A percentile compares a stretch with the other conserved stretches of the same genome.
Conservation (phyloP, 2,113 vertebrate genomes). For the Willisornis vidua region DNA sequence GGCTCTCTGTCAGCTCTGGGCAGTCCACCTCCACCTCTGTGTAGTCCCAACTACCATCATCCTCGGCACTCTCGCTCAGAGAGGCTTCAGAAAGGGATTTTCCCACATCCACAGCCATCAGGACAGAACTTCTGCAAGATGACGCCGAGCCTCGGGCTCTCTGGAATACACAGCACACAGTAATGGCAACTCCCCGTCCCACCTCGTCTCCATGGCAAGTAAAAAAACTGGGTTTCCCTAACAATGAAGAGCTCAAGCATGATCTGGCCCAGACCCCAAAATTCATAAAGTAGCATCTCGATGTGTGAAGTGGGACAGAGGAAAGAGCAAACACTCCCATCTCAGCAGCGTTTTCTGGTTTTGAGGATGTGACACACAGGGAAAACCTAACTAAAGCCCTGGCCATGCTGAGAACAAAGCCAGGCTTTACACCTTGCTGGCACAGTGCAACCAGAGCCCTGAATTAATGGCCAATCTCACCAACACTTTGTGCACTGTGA, state of each 20-base stretch:
- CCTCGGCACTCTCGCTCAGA: slow-evolving; percentile 1
- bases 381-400: background rate
- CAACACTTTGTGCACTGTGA: background rate
- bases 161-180: slow-evolving; percentile 6
- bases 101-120: slow-evolving; percentile 72
- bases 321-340: background rate
- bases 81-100: slow-evolving; percentile 28
- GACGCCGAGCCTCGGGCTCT: background rate
- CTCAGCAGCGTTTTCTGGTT: background rate
- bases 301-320: rapidly evolving
- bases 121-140: background rate
- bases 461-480: background rate
- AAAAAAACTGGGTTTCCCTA: background rate
- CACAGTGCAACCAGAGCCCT: rapidly evolving
- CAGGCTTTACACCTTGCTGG: background rate
- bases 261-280: background rate
- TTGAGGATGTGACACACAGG: rapidly evolving
- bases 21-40: slow-evolving; percentile 23
- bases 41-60: background rate
- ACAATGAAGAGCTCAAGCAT: rapidly evolving
- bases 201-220: rapidly evolving
- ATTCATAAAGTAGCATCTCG: background rate
- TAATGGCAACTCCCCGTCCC: rapidly evolving
- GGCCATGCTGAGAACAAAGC: background rate
- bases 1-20: background rate